Conservation (phyloP, 2,888 invertebrate species). For the Chrysotoxum bicinctum region DNA sequence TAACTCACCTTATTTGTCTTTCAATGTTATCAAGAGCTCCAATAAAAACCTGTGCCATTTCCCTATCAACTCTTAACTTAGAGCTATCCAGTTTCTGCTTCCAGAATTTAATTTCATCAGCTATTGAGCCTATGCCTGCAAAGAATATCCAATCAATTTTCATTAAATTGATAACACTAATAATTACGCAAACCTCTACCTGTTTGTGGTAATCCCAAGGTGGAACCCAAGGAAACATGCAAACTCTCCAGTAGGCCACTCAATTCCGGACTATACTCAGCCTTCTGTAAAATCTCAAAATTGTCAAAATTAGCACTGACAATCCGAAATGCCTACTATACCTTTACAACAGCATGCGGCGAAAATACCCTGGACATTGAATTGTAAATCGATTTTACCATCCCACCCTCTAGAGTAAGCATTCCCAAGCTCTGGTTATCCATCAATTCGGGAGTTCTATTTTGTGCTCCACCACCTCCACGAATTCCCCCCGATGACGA, state of each 20-base stretch:
- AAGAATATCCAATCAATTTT: background rate
- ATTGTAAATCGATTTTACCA: conserved; percentile 82
- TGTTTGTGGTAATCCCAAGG: conserved; percentile 80
- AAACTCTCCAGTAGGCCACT: conserved; percentile 80
- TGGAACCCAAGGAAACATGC: conserved; percentile 80
- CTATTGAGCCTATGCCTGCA: conserved; percentile 78
- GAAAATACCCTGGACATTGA: conserved; percentile 82
- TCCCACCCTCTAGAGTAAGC: conserved; percentile 81
- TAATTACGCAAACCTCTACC: conserved; percentile 75
- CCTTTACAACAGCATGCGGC: conserved; percentile 79
- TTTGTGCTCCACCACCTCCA: conserved; percentile 23
- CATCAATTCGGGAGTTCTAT: conserved; percentile 36
- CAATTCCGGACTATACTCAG: conserved; percentile 80
- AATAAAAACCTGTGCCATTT: conserved; percentile 80
- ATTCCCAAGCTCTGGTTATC: conserved; percentile 79
- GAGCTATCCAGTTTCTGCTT: conserved; percentile 78
- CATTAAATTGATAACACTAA: background rate
- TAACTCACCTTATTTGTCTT: conserved; percentile 77
- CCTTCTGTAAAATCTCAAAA: conserved; percentile 74
- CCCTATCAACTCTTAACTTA: conserved; percentile 79
- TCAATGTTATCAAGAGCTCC: conserved; percentile 79
- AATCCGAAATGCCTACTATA: conserved; percentile 67
- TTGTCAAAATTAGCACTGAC: conserved; percentile 63
- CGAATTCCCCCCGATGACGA: conserved; percentile 16
- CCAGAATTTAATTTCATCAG: conserved; percentile 81